Evolutionary conservation across 2,113 vertebrate species (phyloP).

Genomic region (Perca flavescens): DNA sequence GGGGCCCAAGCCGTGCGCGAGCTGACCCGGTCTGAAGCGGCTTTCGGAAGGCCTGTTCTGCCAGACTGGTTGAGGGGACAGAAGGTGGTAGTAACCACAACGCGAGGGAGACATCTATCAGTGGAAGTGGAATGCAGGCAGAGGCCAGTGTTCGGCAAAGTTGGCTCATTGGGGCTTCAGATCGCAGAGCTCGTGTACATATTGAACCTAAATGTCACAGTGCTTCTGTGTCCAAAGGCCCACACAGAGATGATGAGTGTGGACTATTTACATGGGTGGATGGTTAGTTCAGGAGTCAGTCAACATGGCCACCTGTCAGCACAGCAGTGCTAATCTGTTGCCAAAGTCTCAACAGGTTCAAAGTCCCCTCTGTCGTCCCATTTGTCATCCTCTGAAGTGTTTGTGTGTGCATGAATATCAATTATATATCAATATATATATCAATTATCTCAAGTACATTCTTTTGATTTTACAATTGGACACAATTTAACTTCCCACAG

Average conservation of each 20-base stretch:
- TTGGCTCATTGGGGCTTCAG: slow-evolving; percentile 12
- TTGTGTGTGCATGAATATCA: neutral
- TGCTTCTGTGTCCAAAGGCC: slow-evolving; percentile 54
- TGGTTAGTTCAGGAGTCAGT: slow-evolving; percentile 54
- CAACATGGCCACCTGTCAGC: slow-evolving; percentile 47
- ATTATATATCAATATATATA: too few relatives aligned
- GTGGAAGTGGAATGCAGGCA: slow-evolving; percentile 21
- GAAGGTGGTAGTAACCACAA: neutral
- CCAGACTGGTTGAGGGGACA: slow-evolving; percentile 38
- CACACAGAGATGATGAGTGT: slow-evolving; percentile 28
- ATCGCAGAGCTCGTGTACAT: slow-evolving; percentile 20
- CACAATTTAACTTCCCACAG: slow-evolving; percentile 25
- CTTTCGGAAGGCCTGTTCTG: slow-evolving; percentile 59
- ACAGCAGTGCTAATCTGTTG: slow-evolving; percentile 41
- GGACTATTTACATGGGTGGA: slow-evolving; percentile 66
- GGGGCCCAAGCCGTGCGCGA: slow-evolving; percentile 17
- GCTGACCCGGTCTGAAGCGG: slow-evolving; percentile 29
- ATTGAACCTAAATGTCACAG: slow-evolving; percentile 54
- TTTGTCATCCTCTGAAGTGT: slow-evolving; percentile 2
- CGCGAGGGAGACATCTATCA: slow-evolving; percentile 12
- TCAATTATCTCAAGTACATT: slow-evolving; percentile 40
- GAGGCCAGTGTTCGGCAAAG: slow-evolving; percentile 2
- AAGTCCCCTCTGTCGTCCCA: neutral
- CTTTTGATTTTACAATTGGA: slow-evolving; percentile 42
- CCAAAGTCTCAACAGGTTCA: slow-evolving; percentile 35